phyloP scores from a whole-genome alignment of 2,113 vertebrate species.

The Neodontobutis hainanensis region DNA sequence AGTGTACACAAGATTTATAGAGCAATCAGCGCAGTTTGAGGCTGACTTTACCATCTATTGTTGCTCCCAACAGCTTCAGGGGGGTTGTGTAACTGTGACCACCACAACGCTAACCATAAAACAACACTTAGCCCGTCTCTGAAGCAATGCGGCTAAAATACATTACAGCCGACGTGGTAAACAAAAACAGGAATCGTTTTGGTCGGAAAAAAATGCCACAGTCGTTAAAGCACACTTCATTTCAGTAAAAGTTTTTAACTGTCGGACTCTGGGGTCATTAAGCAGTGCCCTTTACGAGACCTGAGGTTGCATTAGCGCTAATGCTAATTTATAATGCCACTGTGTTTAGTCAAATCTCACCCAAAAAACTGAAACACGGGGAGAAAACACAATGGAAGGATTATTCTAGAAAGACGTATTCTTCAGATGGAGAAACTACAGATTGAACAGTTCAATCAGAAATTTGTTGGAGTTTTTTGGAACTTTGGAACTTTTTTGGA shows the following conservation, averaged over 20 bases:
- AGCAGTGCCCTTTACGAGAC: slow-evolving; percentile 50
- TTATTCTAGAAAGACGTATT: not conserved
- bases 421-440: not conserved
- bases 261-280: slow-evolving; percentile 54
- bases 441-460: too few relatives aligned
- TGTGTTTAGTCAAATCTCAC: slow-evolving; percentile 31
- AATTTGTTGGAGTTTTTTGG: too few relatives aligned
- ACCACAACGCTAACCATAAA: slow-evolving; percentile 27
- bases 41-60: slow-evolving; percentile 65
- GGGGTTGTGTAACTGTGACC: slow-evolving; percentile 67
- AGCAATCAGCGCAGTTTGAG: slow-evolving; percentile 73
- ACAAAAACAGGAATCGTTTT: not conserved
- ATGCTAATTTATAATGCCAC: slow-evolving; percentile 60
- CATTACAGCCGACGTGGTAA: not conserved
- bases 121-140: not conserved
- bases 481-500: too few relatives aligned
- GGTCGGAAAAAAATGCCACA: slow-evolving; percentile 10
- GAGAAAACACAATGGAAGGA: slow-evolving; percentile 3
- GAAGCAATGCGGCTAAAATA: not conserved
- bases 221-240: slow-evolving; percentile 47
- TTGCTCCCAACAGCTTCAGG: slow-evolving; percentile 47
- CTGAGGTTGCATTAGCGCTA: slow-evolving; percentile 54
- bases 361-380: slow-evolving; percentile 14
- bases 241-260: slow-evolving; percentile 56
- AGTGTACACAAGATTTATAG: slow-evolving; percentile 66